Evolutionary conservation across 2,888 invertebrate genomes (phyloP).

Genomic region (Yponomeuta plumbellus): DNA sequence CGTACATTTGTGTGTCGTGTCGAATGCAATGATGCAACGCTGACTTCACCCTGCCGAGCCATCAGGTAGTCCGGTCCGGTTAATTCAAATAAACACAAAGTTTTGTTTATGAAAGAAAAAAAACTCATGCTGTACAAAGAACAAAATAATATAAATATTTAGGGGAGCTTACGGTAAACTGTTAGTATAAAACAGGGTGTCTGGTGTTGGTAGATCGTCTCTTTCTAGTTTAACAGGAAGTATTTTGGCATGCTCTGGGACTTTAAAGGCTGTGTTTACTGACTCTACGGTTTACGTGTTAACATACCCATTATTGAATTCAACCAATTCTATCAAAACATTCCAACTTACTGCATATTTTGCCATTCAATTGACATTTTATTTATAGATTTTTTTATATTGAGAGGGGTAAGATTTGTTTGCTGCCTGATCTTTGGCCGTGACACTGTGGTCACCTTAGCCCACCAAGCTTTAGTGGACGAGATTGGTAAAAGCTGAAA

Average conservation of each 20-base stretch:
- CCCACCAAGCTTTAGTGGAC: no score
- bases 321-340: not conserved
- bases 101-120: conserved; percentile 42
- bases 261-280: conserved; percentile 40
- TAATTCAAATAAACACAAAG: conserved; percentile 74
- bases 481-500: no score
- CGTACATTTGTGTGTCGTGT: conserved; percentile 77
- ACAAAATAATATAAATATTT: conserved; percentile 71
- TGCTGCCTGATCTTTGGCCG: no score
- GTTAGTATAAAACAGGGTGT: conserved; percentile 67
- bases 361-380: not conserved
- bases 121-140: conserved; percentile 73
- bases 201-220: conserved; percentile 56
- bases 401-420: no score
- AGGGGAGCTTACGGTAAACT: conserved; percentile 64
- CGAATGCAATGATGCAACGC: conserved; percentile 77
- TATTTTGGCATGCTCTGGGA: conserved; percentile 58
- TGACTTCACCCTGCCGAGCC: conserved; percentile 63
- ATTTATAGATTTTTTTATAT: no score
- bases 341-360: not conserved
- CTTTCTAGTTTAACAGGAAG: conserved; percentile 54
- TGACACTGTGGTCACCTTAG: no score
- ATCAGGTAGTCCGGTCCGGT: conserved; percentile 60
- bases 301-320: not conserved
- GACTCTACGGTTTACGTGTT: conserved; percentile 23